Percentiles rank a stretch among this genome's conserved stretches.
Evolutionary conservation across 2,113 vertebrate species (phyloP).

Genomic region (Acanthochromis polyacanthus): DNA sequence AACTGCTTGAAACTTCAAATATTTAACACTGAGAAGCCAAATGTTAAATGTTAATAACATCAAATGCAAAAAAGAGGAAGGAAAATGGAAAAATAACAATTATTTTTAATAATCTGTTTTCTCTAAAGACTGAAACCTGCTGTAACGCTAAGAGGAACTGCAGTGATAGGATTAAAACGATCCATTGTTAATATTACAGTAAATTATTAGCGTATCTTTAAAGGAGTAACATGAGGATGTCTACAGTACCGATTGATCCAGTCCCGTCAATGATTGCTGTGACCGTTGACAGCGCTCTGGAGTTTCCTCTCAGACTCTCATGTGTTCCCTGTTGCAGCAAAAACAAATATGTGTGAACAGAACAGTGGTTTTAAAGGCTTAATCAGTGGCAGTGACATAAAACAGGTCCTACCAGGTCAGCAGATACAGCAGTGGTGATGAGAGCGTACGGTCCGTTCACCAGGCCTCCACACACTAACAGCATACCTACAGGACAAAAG

Average conservation of each 20-base stretch:
- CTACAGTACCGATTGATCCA: conserved; percentile 90
- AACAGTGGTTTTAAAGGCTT: too few relatives aligned
- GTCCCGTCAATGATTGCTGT: conserved; percentile 97
- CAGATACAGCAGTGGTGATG: conserved; percentile 96
- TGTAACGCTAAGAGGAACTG: too few relatives aligned
- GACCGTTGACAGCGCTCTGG: conserved; percentile 95
- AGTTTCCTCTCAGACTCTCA: conserved; percentile 92
- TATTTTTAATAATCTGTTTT: too few relatives aligned
- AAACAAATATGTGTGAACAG: not conserved
- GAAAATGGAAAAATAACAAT: too few relatives aligned
- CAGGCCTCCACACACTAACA: conserved; percentile 92
- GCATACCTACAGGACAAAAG: conserved; percentile 85
- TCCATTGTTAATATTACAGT: not conserved
- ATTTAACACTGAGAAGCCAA: too few relatives aligned
- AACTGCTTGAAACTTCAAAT: not conserved
- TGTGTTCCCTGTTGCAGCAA: conserved; percentile 91
- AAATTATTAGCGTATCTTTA: too few relatives aligned
- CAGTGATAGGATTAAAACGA: too few relatives aligned
- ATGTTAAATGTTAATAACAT: too few relatives aligned
- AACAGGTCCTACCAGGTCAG: conserved; percentile 90
- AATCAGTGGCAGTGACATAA: not conserved
- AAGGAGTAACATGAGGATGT: too few relatives aligned
- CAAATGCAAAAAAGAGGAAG: not conserved
- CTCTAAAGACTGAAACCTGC: too few relatives aligned
- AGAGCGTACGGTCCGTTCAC: conserved; percentile 97